Evolutionary conservation across 2,888 invertebrate species (phyloP).

Genomic region (Torymus texanus): DNA sequence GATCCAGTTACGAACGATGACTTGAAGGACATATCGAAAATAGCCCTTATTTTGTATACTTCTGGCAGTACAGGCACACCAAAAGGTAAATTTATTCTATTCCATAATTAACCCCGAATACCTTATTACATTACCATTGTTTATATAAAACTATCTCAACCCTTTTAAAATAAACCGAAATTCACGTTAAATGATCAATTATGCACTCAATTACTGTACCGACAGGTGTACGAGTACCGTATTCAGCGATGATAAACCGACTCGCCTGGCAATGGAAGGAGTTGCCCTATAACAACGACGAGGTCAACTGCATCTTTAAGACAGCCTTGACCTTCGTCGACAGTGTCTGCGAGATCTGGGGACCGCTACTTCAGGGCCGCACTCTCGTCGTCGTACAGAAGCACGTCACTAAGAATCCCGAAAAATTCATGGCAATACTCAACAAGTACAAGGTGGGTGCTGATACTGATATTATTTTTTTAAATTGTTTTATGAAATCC

Average conservation of each 20-base stretch:
- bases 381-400: constrained; percentile 85
- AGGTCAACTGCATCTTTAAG: constrained; percentile 88
- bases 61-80: constrained; percentile 94
- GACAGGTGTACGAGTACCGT: constrained; percentile 86
- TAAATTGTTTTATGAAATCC: too few relatives aligned
- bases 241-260: constrained; percentile 87
- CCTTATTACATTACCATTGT: too few relatives aligned
- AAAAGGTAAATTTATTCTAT: constrained; percentile 79
- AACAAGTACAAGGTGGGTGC: constrained; percentile 81
- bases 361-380: constrained; percentile 83
- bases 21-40: background rate
- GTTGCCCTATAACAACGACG: constrained; percentile 84
- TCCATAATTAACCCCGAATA: too few relatives aligned
- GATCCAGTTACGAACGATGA: constrained; percentile 2
- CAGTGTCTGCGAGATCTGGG: constrained; percentile 92
- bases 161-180: too few relatives aligned
- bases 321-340: constrained; percentile 95
- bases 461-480: background rate
- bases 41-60: constrained; percentile 86
- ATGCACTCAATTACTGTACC: too few relatives aligned
- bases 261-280: constrained; percentile 91
- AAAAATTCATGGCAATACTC: constrained; percentile 82
- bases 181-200: too few relatives aligned
- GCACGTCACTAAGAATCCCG: constrained; percentile 85
- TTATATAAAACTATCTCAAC: too few relatives aligned